Evolutionary conservation across 2,888 invertebrate species (phyloP), one percentile per base, ranked within the genome.

Genomic region (Therioaphis trifolii): DNA sequence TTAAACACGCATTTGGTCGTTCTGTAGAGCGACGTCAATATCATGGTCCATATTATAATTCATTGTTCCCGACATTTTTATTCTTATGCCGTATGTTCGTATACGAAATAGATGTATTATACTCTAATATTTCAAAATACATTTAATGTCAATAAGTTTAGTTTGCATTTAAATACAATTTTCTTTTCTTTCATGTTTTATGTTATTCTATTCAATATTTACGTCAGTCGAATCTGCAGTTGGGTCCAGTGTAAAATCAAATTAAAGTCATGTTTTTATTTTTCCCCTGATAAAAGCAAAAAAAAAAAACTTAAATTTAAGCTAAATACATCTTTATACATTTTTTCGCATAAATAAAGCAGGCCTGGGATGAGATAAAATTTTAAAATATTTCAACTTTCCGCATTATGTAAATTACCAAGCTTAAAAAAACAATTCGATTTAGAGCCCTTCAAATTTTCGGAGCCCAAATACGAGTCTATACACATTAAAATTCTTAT

Each of bases 331-430:
- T n/a, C 14, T 72, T 72, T 52, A n/a, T 52, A 49, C 29, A 72
- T 29, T 27, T 5, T 18, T 52, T n/a, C n/a, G 15, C n/a, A 49
- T 52, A 72, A 72, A 52, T 27, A 18, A n/a, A 29, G 49, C n/a
- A 49, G 29, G 12, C 29, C 18, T 14, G 12, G 14, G 12, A n/a
- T n/a, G n/a, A 52, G 49, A 52, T 72, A 14, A 29, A 72, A 52
- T 72, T 9, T 18, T 21, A 55, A 21, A 55, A 55, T 52, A 55
- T n/a, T 72, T 72, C 49, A 29, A 72, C 49, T 72, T 72, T 29
- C 29, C 49, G 29, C 72, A n/a, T 72, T 29, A 49, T n/a, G 72
- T n/a, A 52, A 49, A 52, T 72, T 29, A 5, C n/a, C 5, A 2
- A 12, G 29, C 27, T n/a, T 72, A 43, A 49, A 72, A 71, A 72